Evolutionary conservation across 2,113 vertebrate species (phyloP).

Genomic region (Arothron firmamentum): DNA sequence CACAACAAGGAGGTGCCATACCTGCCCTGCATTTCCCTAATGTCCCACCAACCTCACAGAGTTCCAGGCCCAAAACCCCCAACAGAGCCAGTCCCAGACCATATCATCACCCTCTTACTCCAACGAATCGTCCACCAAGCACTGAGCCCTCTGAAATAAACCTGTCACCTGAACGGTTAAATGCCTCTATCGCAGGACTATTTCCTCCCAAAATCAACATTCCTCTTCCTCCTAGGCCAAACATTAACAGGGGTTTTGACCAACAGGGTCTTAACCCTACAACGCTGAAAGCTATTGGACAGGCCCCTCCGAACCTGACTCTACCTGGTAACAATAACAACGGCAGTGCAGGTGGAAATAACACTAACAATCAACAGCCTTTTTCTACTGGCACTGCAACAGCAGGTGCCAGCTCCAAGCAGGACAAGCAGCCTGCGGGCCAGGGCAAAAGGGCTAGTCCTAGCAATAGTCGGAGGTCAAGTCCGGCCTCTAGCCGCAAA

Average conservation of each 20-base stretch:
- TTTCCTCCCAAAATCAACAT: constrained; percentile 99
- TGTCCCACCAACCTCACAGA: constrained; percentile 87
- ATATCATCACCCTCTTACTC: constrained; percentile 94
- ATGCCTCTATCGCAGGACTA: constrained; percentile 96
- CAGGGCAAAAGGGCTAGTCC: constrained; percentile 91
- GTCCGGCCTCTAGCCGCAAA: constrained; percentile 91
- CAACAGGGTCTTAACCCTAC: constrained; percentile 98
- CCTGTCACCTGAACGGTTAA: constrained; percentile 94
- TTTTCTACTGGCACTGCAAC: constrained; percentile 56
- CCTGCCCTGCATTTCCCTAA: constrained; percentile 87
- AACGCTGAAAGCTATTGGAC: constrained; percentile 96
- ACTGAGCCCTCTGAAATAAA: constrained; percentile 98
- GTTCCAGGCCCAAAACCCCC: constrained; percentile 94
- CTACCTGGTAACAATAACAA: constrained; percentile 68
- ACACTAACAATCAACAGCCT: constrained; percentile 65
- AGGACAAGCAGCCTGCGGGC: constrained; percentile 82
- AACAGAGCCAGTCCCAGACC: constrained; percentile 95
- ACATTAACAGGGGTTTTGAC: constrained; percentile 91
- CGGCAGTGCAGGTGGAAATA: constrained; percentile 58
- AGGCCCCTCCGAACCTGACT: constrained; percentile 86
- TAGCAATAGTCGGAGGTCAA: constrained; percentile 91
- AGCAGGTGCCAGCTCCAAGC: constrained; percentile 73
- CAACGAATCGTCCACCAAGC: constrained; percentile 95
- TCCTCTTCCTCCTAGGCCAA: constrained; percentile 90
- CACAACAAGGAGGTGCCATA: constrained; percentile 80